Evolutionary conservation across 2,113 vertebrate genomes (phyloP), one percentile per base, ranked within the genome.

Genomic region (Ancistrus triradiatus): DNA sequence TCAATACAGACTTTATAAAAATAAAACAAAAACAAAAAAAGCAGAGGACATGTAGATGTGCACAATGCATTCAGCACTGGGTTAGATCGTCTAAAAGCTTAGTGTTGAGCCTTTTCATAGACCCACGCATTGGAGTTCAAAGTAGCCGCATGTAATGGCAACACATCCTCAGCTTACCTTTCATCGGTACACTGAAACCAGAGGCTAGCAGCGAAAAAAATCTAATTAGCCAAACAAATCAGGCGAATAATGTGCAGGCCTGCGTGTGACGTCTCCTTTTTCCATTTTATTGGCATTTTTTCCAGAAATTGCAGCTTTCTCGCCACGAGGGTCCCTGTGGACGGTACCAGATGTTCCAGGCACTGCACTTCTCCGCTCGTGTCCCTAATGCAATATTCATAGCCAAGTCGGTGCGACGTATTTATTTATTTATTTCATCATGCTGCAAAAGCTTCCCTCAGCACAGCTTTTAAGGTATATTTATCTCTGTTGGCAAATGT

Each of bases 341-440:
- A 90, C 80, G 44, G 61, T 79, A 87, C 87, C 88, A 89, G 88
- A 89, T 90, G 87, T 90, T 90, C 84, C 85, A 86, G 79, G 84
- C 84, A 83, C 81, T 83, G 84, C 82, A 85, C 84, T 85, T 85
- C 85, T 71, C 85, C 85, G 80, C 83, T 85, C 88, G 81, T 77
- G 81, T 72, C 80, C 77, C 84, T 89, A 86, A 89, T 89, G 85
- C 81, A 90, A 90, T 90, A 90, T 90, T 90, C 87, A 90, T 90
- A 81, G 82, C 81, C 87, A 85, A 84, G 81, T 84, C 83, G 82
- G 84, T 81, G 84, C 82, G 75, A 76, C 69, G 63, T 80, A 70
- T 80, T 84, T 85, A 85, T 88, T 84, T 85, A 86, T 88, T 87
- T 88, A 81, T 81, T 80, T 88, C 81, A 79, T 82, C 82, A 81